Evolutionary conservation across 2,113 vertebrate genomes (phyloP), one percentile per base, ranked within the genome.

Genomic region (Paraplagusia blochii): DNA sequence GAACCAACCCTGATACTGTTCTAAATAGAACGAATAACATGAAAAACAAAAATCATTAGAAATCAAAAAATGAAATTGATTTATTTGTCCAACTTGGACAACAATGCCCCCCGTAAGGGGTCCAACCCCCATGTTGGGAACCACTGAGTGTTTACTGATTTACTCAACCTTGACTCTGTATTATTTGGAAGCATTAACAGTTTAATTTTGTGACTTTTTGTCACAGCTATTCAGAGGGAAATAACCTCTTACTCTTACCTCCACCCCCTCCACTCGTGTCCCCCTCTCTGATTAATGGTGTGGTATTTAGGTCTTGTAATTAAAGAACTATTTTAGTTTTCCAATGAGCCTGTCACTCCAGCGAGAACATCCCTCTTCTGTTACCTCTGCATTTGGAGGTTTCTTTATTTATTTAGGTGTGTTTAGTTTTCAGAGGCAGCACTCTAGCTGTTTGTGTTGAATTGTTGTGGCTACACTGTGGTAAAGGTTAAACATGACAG

Each of bases 221-320:
- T 59, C 29, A 35, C 9, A 6, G 1, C n/a, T 55, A 17, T 4
- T 59, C 52, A 39, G 4, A 65, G 44, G 55, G 39, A 34, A 74
- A 49, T 11, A 46, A 49, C 68, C 40, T 60, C 58, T 39, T 38
- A 11, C 59, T 55, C 18, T 61, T 57, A 63, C 57, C 45, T 44
- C 61, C 60, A 33, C 33, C 14, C 51, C 54, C 58, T 39, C 57
- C 70, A 52, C 63, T 60, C 48, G 54, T 63, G 10, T 75, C 55
- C 52, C 49, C 52, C 63, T 53, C 40, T 52, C 35, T 78, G 77
- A 81, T 76, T 85, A 82, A 88, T 81, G 47, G 79, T 77, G 74
- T 84, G 72, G 81, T 84, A 88, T 88, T 85, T 83, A 72, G 69
- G 75, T 83, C 85, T 83, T 76, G 84, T 88, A 88, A 90, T 88